Conservation (phyloP, 1,140 invertebrate species). For the Eumaeus atala region DNA sequence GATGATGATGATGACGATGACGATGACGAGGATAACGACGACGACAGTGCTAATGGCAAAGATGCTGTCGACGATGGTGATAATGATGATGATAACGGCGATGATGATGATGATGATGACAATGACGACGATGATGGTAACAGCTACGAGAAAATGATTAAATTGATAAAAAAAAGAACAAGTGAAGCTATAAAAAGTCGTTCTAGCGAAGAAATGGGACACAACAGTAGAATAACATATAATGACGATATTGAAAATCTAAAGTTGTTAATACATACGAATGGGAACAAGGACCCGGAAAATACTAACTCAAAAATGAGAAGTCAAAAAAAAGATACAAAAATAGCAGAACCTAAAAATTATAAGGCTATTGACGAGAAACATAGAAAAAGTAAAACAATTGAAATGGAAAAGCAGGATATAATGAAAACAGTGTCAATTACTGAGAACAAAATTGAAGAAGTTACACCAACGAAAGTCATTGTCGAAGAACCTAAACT, state of each 20-base stretch:
- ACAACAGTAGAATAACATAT: constrained; percentile 7
- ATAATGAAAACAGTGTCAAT: not conserved
- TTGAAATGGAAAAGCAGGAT: not conserved
- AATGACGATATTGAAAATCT: constrained; percentile 4
- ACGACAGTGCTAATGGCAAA: constrained; percentile 14
- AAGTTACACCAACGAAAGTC: not conserved
- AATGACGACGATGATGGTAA: not conserved
- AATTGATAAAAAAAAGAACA: constrained; percentile 12
- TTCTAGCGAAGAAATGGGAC: constrained; percentile 16
- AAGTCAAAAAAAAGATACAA: constrained; percentile 13
- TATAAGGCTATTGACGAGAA: constrained; percentile 17
- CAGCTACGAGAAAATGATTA: constrained; percentile 8
- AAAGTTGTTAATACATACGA: not conserved
- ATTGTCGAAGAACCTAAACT: constrained; percentile 12
- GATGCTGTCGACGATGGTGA: constrained; percentile 20
- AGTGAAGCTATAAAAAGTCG: constrained; percentile 17
- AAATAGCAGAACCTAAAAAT: constrained; percentile 11
- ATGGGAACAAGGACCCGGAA: not conserved
- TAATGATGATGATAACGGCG: constrained; percentile 22
- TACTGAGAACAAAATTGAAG: not conserved
- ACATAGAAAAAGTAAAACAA: constrained; percentile 12
- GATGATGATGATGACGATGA: constrained; percentile 22
- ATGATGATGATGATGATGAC: constrained; percentile 10
- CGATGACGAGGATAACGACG: constrained; percentile 17
- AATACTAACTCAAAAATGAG: constrained; percentile 8